Evolutionary conservation across 2,797 vertebrate species (phyloP).

Genomic region (Poecilia gillii): DNA sequence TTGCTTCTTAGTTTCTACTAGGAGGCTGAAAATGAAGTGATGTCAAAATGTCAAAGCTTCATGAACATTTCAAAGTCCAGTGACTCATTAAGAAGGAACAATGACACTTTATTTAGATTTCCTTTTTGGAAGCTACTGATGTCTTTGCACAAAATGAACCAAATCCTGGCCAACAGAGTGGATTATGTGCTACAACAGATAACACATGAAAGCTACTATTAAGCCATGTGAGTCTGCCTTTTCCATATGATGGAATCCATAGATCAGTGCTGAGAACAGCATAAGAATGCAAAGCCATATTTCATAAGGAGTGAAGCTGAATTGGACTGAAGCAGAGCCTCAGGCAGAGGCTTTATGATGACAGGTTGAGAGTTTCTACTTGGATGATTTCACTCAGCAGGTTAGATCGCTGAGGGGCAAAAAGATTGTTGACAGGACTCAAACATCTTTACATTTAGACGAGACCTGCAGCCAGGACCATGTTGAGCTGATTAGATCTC

Average conservation of each 20-base stretch:
- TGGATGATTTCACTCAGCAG: background rate
- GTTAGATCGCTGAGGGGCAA: background rate
- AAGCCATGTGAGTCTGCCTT: background rate
- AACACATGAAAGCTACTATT: background rate
- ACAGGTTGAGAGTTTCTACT: background rate
- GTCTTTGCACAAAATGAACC: constrained; percentile 8
- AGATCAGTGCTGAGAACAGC: background rate
- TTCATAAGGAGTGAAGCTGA: background rate
- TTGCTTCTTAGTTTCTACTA: constrained; percentile 1
- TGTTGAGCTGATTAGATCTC: background rate
- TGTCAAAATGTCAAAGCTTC: constrained; percentile 13
- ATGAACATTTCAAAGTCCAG: constrained; percentile 32
- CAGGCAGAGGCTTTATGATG: background rate
- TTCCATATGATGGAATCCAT: background rate
- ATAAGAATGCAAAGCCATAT: background rate
- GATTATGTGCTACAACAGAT: background rate
- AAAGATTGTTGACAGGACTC: background rate
- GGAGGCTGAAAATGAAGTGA: background rate
- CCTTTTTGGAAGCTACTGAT: background rate
- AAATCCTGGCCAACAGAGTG: constrained; percentile 1
- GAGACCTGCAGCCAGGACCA: background rate
- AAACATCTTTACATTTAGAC: background rate
- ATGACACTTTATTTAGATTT: constrained; percentile 16
- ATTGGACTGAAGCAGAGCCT: background rate
- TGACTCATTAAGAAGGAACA: constrained; percentile 5